A percentile compares a stretch with the other conserved stretches of the same genome.
Conservation (phyloP, 2,797 vertebrate species). For the Eulemur rubriventer region DNA sequence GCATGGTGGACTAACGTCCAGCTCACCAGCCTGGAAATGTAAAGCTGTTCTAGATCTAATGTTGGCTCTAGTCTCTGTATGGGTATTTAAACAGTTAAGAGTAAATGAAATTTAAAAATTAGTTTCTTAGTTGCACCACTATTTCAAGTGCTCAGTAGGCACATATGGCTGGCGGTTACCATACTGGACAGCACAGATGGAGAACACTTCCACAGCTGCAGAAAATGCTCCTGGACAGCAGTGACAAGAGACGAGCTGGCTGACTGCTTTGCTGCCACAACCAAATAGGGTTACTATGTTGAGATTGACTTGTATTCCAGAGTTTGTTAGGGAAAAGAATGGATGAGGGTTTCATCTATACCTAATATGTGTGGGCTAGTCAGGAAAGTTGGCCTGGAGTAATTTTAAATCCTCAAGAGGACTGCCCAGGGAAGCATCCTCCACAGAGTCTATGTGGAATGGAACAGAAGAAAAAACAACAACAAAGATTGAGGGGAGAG, state of each 20-base stretch:
- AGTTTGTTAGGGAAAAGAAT: background rate
- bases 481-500: background rate
- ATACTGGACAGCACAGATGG: background rate
- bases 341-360: background rate
- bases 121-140: background rate
- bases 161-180: background rate
- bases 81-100: background rate
- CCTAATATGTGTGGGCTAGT: background rate
- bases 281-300: background rate
- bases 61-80: background rate
- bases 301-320: background rate
- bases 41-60: background rate
- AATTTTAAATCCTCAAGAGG: background rate
- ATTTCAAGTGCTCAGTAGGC: background rate
- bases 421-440: background rate
- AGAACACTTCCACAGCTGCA: too few species aligned
- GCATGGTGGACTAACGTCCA: background rate
- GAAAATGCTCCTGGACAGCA: background rate
- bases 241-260: background rate
- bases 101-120: background rate
- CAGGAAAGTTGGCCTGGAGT: background rate
- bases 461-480: background rate
- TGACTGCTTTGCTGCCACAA: background rate
- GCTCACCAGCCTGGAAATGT: background rate
- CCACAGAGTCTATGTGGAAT: background rate